Base-by-base conservation (phyloP, 2,888 invertebrate genomes). In the Allophyes oxyacanthae region DNA sequence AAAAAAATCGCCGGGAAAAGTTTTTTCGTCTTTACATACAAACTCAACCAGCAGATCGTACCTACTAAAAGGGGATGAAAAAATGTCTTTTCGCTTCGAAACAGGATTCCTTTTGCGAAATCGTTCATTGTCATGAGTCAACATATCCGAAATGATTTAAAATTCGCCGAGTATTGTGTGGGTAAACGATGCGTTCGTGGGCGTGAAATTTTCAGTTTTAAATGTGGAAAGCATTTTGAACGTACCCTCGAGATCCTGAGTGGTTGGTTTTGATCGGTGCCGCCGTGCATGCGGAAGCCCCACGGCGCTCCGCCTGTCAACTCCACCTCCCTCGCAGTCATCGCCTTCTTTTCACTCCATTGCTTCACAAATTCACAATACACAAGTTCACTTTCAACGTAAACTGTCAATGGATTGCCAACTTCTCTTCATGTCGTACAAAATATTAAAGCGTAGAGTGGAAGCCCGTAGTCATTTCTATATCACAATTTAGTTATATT, bases 241-340 rank as follows among this genome's bases (percentile, higher is more conserved):
- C 96, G 94, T 92, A 97, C 97, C 95, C 97, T 95, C 50, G 97
- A 96, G 89, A 98, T 97, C 87, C 96, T 95, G 62, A 98, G 94
- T 59, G 97, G 97, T 88, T 96, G 96, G 84, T 96, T 96, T 78
- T 95, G 95, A 91, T 98, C 97, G 79, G 94, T 95, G 68, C 98
- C 98, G 70, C 98, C 98, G 88, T 97, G 96, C 96, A 98, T 96
- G 72, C 98, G 96, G 94, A 98, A 98, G 82, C 98, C 98, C 98
- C 98, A 98, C 75, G 98, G 98, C 86, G 97, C 96, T 68, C 97
- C 97, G 76, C 97, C 98, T 84, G 96, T 95, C 85, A 98, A 94
- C 84, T 96, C 95, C 88, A 97, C 96, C 92, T 96, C 96, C 79
- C 96, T 94, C 72, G 96, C 94, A 83, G 95, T 95, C 97, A 97